phyloP scores from a whole-genome alignment of 1,140 invertebrate genomes.

The Pomacea maculata region DNA sequence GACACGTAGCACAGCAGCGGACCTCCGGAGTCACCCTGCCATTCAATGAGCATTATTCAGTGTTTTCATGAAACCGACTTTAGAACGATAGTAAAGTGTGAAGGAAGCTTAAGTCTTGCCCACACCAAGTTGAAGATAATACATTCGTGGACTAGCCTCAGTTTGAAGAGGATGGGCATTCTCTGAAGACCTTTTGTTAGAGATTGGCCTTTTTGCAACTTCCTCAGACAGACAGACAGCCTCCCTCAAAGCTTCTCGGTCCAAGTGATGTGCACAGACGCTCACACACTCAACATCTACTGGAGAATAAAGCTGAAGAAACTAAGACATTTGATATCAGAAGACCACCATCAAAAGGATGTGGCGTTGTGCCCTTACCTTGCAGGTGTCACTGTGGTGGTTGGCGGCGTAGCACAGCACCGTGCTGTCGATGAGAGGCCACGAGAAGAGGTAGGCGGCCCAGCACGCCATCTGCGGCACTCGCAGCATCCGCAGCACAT shows the following conservation, averaged over 20 bases:
- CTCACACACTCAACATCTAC: not conserved
- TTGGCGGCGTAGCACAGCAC: conserved; percentile 24
- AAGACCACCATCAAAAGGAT: too few species aligned
- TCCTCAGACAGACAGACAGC: too few species aligned
- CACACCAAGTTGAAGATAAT: too few species aligned
- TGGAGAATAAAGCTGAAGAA: not conserved
- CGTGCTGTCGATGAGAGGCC: conserved; percentile 19
- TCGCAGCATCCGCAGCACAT: conserved; percentile 17
- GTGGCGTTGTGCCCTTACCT: not conserved
- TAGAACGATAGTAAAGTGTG: too few species aligned
- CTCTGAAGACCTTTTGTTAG: too few species aligned
- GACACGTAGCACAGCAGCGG: conserved; percentile 22
- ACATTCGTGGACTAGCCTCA: too few species aligned
- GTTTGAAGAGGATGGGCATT: too few species aligned
- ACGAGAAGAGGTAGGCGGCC: conserved; percentile 13
- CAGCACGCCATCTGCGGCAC: conserved; percentile 16
- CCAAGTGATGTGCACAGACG: not conserved
- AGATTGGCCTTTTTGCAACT: too few species aligned
- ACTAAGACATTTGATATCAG: not conserved
- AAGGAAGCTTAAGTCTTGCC: too few species aligned
- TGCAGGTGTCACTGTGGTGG: conserved; percentile 13
- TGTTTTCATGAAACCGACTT: too few species aligned
- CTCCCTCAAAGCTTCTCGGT: too few species aligned
- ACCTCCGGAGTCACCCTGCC: conserved; percentile 32
- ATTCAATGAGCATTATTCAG: not conserved